phyloP scores from a whole-genome alignment of 2,797 vertebrate genomes.

The Leucoraja ocellata region DNA sequence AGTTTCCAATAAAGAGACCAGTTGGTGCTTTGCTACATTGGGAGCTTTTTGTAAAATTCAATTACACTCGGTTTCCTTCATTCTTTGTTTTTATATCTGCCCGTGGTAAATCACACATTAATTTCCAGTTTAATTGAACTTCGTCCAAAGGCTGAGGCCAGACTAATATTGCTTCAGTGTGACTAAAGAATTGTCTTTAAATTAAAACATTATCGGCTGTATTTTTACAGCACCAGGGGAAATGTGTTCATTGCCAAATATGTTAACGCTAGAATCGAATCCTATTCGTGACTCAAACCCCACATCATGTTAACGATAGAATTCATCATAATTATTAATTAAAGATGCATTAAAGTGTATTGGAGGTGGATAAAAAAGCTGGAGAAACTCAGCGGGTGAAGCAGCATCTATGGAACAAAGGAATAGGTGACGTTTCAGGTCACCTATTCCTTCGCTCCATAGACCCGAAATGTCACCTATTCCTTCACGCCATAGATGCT shows the following conservation, averaged over 20 bases:
- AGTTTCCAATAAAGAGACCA: slow-evolving; percentile 36
- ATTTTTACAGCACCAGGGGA: neutral
- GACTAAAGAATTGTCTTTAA: slow-evolving; percentile 25
- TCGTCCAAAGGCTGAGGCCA: slow-evolving; percentile 18
- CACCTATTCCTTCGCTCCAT: no score
- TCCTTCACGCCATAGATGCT: no score
- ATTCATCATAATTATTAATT: neutral
- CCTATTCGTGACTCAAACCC: neutral
- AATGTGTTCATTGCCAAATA: neutral
- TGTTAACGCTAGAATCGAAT: neutral
- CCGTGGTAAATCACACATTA: slow-evolving; percentile 26
- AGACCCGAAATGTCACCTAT: no score
- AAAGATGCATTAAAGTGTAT: neutral
- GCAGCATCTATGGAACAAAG: no score
- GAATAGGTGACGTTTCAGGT: no score
- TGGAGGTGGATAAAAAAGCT: neutral
- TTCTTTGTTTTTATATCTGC: slow-evolving; percentile 35
- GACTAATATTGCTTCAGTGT: slow-evolving; percentile 33
- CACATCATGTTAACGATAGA: neutral
- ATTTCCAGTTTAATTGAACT: slow-evolving; percentile 37
- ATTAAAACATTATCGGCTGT: slow-evolving; percentile 13
- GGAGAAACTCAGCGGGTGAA: no score
- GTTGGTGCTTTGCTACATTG: slow-evolving; percentile 31
- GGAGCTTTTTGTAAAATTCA: slow-evolving; percentile 38
- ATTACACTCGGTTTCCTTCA: slow-evolving; percentile 28